Conservation (phyloP, 2,113 vertebrate genomes). For the Psophia crepitans region DNA sequence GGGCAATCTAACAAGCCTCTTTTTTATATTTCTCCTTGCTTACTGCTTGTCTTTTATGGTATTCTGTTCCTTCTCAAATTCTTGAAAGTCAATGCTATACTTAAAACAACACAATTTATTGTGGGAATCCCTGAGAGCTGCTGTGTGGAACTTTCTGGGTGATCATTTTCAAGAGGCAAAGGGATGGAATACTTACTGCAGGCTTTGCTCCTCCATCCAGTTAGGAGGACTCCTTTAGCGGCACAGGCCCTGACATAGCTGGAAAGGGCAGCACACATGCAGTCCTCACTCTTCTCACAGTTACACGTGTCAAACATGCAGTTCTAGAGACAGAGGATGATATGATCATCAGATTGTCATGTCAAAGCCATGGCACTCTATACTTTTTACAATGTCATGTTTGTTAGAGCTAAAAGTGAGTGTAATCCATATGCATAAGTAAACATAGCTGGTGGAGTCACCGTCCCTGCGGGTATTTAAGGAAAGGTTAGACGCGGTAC, state of each 20-base stretch:
- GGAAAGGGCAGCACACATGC: slow-evolving; percentile 88
- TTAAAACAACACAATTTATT: neutral
- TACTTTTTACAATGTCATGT: neutral
- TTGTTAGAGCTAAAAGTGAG: neutral
- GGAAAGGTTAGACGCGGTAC: too few relatives aligned
- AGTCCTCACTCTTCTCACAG: slow-evolving; percentile 86
- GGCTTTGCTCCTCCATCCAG: slow-evolving; percentile 75
- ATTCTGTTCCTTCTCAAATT: neutral
- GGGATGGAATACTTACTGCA: slow-evolving; percentile 70
- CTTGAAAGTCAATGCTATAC: neutral
- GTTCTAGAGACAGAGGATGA: slow-evolving; percentile 73
- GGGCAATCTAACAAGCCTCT: neutral
- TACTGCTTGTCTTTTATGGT: neutral
- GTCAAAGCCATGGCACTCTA: neutral
- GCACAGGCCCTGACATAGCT: slow-evolving; percentile 83
- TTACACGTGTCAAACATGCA: slow-evolving; percentile 93
- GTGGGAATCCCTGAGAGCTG: neutral
- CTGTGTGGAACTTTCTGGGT: neutral
- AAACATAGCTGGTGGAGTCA: too few relatives aligned
- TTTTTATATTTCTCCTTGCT: neutral
- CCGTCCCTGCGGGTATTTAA: too few relatives aligned
- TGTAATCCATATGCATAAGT: neutral
- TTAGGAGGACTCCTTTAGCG: slow-evolving; percentile 72
- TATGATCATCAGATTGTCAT: neutral
- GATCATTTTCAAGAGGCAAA: neutral